phyloP scores from a whole-genome alignment of 2,888 invertebrate species.

The Colostygia pectinataria region DNA sequence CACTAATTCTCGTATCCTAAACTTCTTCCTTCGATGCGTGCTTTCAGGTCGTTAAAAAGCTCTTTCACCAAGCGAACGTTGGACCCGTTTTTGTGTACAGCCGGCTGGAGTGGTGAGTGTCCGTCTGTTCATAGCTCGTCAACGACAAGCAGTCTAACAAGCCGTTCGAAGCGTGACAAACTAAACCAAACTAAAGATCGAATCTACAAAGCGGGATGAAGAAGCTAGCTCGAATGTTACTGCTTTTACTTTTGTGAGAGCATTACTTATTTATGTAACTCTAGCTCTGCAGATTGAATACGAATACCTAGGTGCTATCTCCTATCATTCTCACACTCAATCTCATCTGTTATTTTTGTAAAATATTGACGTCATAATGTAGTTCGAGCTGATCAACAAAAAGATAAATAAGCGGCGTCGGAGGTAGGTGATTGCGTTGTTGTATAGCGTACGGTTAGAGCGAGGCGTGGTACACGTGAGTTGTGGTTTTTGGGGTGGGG shows the following conservation, averaged over 20 bases:
- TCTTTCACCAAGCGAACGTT: constrained; percentile 64
- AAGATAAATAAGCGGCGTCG: constrained; percentile 50
- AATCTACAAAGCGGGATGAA: constrained; percentile 67
- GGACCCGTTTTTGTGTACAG: constrained; percentile 51
- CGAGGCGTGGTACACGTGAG: constrained; percentile 46
- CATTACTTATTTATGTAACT: constrained; percentile 20
- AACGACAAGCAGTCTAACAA: constrained; percentile 62
- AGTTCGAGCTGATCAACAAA: constrained; percentile 48
- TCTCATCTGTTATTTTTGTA: constrained; percentile 15
- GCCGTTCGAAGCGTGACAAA: constrained; percentile 61
- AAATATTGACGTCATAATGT: constrained; percentile 14
- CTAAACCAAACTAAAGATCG: constrained; percentile 53
- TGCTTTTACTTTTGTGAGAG: constrained; percentile 36
- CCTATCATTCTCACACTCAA: constrained; percentile 28
- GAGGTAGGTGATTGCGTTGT: constrained; percentile 57
- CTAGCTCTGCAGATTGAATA: constrained; percentile 21
- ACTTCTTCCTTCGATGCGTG: constrained; percentile 51
- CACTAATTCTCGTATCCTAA: constrained; percentile 38
- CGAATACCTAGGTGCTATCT: constrained; percentile 3
- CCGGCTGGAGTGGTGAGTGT: constrained; percentile 48
- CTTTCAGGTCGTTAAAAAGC: constrained; percentile 53
- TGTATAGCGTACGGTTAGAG: constrained; percentile 59
- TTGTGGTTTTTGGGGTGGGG: constrained; percentile 26
- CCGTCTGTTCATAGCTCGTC: constrained; percentile 49
- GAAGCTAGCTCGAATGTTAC: constrained; percentile 60